phyloP scores from a whole-genome alignment of 2,888 invertebrate species.

The Temnothorax unifasciatus region DNA sequence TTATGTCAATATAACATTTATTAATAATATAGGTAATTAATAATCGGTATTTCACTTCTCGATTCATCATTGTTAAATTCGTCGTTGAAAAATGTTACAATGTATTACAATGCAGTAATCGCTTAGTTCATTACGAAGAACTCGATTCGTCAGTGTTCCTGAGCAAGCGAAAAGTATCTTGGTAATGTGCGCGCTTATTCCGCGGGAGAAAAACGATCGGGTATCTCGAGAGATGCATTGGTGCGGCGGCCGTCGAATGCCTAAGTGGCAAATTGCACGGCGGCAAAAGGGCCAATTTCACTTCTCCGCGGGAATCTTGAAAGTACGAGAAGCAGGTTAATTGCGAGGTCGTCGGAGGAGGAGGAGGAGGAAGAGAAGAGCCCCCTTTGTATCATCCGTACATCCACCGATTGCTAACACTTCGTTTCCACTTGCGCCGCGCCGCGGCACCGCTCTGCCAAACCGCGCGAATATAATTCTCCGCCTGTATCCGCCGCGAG shows the following conservation, averaged over 20 bases:
- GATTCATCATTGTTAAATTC: not conserved
- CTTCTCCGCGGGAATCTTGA: conserved; percentile 59
- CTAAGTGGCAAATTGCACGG: conserved; percentile 65
- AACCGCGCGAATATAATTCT: conserved; percentile 66
- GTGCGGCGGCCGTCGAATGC: conserved; percentile 41
- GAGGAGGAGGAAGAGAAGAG: conserved; percentile 21
- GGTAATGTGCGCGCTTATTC: conserved; percentile 42
- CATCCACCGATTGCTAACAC: conserved; percentile 46
- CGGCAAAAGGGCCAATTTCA: conserved; percentile 56
- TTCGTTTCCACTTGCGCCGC: conserved; percentile 58
- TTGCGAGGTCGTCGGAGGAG: conserved; percentile 64
- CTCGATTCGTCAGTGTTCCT: conserved; percentile 37
- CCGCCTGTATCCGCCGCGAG: conserved; percentile 58
- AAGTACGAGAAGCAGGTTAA: conserved; percentile 73
- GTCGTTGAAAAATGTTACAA: not conserved
- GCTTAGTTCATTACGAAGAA: conserved; percentile 12
- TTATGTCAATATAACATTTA: not conserved
- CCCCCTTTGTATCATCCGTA: conserved; percentile 60
- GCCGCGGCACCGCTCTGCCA: conserved; percentile 40
- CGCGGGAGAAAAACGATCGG: conserved; percentile 42
- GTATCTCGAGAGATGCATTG: conserved; percentile 33
- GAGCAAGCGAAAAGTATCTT: conserved; percentile 41
- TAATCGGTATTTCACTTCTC: not conserved
- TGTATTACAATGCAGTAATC: conserved; percentile 1
- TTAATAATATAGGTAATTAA: not conserved